Base-by-base conservation (phyloP, 1,140 invertebrate species). In the Pachypeltis micranthus region DNA sequence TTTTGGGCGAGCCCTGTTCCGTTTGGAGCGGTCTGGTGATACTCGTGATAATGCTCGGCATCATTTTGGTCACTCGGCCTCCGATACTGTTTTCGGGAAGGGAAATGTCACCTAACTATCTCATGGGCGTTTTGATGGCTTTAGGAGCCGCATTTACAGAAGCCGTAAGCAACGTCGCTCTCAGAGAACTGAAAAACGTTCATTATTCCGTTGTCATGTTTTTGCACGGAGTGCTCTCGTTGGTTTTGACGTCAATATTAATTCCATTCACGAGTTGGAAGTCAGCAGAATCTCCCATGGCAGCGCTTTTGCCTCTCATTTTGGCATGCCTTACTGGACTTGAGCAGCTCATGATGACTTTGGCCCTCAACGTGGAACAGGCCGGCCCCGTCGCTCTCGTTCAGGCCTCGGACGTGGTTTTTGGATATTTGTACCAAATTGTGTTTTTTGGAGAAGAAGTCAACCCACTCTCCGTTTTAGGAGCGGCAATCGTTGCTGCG, bases 371-470 rank as follows among this genome's bases (percentile, higher is more conserved):
- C 19, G 7, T 44, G 16, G 60, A 61, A 28, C 60, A 61, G 2
- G 60, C 60, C 21, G 60, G 60, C 12, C 60, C 60, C 16, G 60
- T 61, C 2, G 34, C 60, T n/a, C 25, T 61, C 19, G 44, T 61
- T 25, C 60, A 61, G 28, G 60, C 60, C 2, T 47, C 60, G 3
- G 60, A 61, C 39, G 47, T 61, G 3, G n/a, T 61, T 25, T 61
- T 44, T 25, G 60, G 60, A 23, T 61, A 47, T 28, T 10, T 61
- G 14, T 47, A 28, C 21, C 23, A 61, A 27, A 28, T 61, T 2
- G 4, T 61, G 1, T 61, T 44, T 21, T 61, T 28, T 24, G 29
- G 44, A 16, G 39, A 61, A 27, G 44, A 61, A 25, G 24, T 61
- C 3, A 51, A 51, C n/a, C 10, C 21, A 2, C 2, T 44, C 2